Evolutionary conservation across 2,113 vertebrate genomes (phyloP).

Genomic region (Mustela nigripes): DNA sequence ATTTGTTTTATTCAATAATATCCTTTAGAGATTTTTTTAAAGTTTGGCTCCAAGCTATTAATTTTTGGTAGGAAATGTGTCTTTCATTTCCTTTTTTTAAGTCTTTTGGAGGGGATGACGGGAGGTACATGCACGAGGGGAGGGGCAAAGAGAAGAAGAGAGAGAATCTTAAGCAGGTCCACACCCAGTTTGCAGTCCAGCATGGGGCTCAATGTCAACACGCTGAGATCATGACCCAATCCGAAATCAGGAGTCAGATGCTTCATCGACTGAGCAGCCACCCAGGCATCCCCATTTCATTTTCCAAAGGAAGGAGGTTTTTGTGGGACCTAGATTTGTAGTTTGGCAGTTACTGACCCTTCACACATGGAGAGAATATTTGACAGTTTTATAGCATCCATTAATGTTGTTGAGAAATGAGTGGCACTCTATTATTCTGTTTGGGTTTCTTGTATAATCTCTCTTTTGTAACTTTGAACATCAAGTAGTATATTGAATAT

Average conservation of each 20-base stretch:
- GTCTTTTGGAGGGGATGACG: too few relatives aligned
- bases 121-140: background rate
- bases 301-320: background rate
- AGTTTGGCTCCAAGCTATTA: background rate
- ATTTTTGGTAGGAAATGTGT: background rate
- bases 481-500: background rate
- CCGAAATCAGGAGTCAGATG: background rate
- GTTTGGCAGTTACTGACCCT: background rate
- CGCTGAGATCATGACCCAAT: background rate
- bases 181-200: background rate
- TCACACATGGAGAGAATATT: too few relatives aligned
- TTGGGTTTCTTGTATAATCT: background rate
- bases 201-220: background rate
- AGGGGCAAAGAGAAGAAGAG: background rate
- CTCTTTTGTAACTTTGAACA: background rate
- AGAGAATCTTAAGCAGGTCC: background rate
- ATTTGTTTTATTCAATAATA: background rate
- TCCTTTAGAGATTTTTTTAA: background rate
- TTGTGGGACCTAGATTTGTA: background rate
- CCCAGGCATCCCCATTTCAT: background rate
- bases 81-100: background rate
- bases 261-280: background rate
- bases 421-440: background rate
- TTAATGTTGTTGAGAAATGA: background rate
- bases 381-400: background rate